These are phyloP conservation scores for Ricordea florida DNA, from an alignment of 92 coral and sea anemone species.

Conservation along the genomic window DNA sequence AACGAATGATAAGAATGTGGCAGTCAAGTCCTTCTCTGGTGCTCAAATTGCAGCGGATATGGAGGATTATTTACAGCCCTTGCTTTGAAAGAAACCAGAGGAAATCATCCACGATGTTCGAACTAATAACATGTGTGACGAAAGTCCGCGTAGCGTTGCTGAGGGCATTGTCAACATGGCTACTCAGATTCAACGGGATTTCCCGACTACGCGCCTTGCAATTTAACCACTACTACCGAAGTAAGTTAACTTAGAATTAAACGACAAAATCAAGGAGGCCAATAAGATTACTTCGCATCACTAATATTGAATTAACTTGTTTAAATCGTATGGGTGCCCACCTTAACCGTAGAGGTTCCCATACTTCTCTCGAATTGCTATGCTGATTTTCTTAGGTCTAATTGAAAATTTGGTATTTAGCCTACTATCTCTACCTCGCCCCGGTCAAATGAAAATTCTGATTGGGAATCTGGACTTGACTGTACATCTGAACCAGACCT, in stretches of 20 bases:
- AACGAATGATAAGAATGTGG: slow-evolving; percentile 29
- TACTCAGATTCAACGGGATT: slow-evolving; percentile 44
- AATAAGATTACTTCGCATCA: slow-evolving; percentile 13
- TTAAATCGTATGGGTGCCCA: slow-evolving; percentile 35
- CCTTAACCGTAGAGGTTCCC: slow-evolving; percentile 22
- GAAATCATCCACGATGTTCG: slow-evolving; percentile 54
- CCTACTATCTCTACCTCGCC: slow-evolving; percentile 11
- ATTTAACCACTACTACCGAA: slow-evolving; percentile 24
- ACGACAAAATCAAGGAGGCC: background rate
- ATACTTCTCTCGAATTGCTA: no score
- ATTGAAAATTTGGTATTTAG: slow-evolving; percentile 1
- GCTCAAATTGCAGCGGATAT: slow-evolving; percentile 37
- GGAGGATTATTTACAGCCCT: slow-evolving; percentile 56
- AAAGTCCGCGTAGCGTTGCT: slow-evolving; percentile 39
- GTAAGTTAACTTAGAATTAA: slow-evolving; percentile 19
- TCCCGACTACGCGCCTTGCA: slow-evolving; percentile 41
- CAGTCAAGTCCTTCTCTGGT: slow-evolving; percentile 59
- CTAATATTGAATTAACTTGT: background rate
- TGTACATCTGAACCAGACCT: background rate
- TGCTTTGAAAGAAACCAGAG: slow-evolving; percentile 54
- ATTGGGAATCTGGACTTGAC: background rate
- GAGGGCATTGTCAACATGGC: slow-evolving; percentile 54
- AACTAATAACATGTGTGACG: slow-evolving; percentile 54
- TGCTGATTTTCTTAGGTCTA: slow-evolving; percentile 6
- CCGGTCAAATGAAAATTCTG: slow-evolving; percentile 1